Evolutionary conservation across 23 tunicate species (phyloP).

Genomic region (Corella eumyota): DNA sequence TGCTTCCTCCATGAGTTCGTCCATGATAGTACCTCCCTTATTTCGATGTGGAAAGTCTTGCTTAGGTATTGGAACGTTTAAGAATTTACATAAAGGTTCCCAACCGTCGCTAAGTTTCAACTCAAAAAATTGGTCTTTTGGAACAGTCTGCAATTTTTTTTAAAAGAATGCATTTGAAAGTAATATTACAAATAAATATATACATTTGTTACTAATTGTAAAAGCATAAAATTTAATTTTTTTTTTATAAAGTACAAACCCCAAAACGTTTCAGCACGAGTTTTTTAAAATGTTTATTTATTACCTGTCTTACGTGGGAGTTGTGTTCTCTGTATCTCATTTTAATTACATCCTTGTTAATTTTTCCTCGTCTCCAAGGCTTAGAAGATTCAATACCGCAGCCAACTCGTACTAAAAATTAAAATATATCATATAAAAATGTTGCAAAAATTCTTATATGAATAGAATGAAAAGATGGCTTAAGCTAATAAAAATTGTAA

Average conservation of each 20-base stretch:
- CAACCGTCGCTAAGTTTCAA: constrained; percentile 29
- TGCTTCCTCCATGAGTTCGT: constrained; percentile 27
- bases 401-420: not conserved
- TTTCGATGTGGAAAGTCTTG: constrained; percentile 37
- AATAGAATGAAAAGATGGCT: not conserved
- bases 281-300: no score
- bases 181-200: not conserved
- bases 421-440: not conserved
- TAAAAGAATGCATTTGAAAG: not conserved
- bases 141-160: constrained; percentile 13
- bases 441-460: not conserved
- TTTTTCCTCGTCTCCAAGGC: not conserved
- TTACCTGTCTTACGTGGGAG: constrained; percentile 37
- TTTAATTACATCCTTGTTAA: constrained; percentile 2
- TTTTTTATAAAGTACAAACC: no score
- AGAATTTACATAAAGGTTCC: constrained; percentile 33
- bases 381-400: not conserved
- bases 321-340: constrained; percentile 59
- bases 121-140: constrained; percentile 11
- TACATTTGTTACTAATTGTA: not conserved
- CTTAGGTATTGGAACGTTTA: constrained; percentile 17
- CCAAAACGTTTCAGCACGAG: not conserved
- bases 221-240: not conserved
- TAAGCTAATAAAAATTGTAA: not conserved
- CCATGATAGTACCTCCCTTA: constrained; percentile 28